Percentiles rank a stretch among this genome's conserved stretches.
phyloP scores from a whole-genome alignment of 2,888 invertebrate genomes.

The Eucriotettix oculatus region DNA sequence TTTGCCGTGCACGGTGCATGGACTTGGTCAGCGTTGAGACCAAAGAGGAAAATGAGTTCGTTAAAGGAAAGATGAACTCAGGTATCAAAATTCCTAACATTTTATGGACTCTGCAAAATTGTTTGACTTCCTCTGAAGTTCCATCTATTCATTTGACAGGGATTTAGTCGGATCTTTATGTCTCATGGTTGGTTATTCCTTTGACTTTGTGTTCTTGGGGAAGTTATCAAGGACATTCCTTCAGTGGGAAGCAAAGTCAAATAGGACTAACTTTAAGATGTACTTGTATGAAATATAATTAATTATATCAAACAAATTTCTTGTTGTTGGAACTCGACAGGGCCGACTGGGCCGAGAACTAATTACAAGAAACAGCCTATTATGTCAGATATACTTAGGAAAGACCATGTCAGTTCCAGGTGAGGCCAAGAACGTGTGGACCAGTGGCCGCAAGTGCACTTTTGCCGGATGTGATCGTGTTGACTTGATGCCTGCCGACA shows the following conservation, averaged over 20 bases:
- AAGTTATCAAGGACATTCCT: too few species aligned
- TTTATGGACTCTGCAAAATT: neutral
- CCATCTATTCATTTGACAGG: neutral
- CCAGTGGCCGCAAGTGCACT: conserved; percentile 74
- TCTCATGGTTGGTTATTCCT: too few species aligned
- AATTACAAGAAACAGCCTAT: too few species aligned
- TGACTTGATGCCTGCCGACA: conserved; percentile 60
- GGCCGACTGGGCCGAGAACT: too few species aligned
- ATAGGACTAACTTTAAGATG: too few species aligned
- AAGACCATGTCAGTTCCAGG: conserved; percentile 16
- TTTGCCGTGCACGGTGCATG: conserved; percentile 78
- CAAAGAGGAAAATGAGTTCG: conserved; percentile 71
- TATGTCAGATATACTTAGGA: too few species aligned
- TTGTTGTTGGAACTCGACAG: too few species aligned
- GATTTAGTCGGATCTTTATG: too few species aligned
- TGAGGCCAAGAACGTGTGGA: conserved; percentile 80
- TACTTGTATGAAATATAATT: too few species aligned
- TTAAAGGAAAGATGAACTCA: conserved; percentile 61
- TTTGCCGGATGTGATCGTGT: conserved; percentile 78
- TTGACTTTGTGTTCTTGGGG: too few species aligned
- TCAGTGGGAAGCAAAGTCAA: too few species aligned
- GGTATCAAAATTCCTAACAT: conserved; percentile 29
- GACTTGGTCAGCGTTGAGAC: conserved; percentile 74
- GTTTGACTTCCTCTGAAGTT: neutral
- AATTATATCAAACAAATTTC: too few species aligned